Evolutionary conservation across 2,888 invertebrate genomes (phyloP), one percentile per base, ranked within the genome.

Genomic region (Lasioglossum zephyrum): DNA sequence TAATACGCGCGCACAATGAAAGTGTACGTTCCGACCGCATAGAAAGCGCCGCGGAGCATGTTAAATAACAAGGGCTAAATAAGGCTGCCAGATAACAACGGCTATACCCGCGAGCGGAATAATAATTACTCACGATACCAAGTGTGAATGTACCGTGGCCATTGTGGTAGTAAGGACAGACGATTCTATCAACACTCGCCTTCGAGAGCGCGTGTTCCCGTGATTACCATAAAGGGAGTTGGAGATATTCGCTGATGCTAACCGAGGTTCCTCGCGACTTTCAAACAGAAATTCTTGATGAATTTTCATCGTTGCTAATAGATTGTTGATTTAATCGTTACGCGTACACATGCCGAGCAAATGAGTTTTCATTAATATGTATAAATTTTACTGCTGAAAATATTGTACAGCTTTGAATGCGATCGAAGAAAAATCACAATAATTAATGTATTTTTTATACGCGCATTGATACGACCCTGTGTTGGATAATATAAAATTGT

Each of bases 31-130:
- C 39, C 18, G 18, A 26, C 31, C 53, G 78, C 75, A 36, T 36
- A 77, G 63, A 87, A 85, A 87, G 77, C 36, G 72, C 16, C 73
- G 76, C 77, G 63, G 22, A 47, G 85, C 79, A 77, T 77, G 83
- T 81, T 66, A 81, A 88, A 87, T 84, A 78, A 66, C 60, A 31
- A 69, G 60, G 18, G 63, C 75, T 80, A 84, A 87, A 87, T 87
- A 88, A 85, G 77, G 87, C 80, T 69, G 74, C 60, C 47, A 77
- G 85, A 87, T 83, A 87, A 85, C 84, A 85, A 77, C 82, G 72
- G 63, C 74, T 72, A 66, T 63, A 77, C 47, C 63, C 74, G 74
- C 70, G 39, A 31, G 69, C 16, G n/a, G 87, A 88, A 88, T 88
- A 88, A 85, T 82, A 87, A 88, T 85, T 85, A 60, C 73, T n/a